A percentile compares a stretch with the other conserved stretches of the same genome.
phyloP scores from a whole-genome alignment of 2,113 vertebrate species.

The Atlantisia rogersi region DNA sequence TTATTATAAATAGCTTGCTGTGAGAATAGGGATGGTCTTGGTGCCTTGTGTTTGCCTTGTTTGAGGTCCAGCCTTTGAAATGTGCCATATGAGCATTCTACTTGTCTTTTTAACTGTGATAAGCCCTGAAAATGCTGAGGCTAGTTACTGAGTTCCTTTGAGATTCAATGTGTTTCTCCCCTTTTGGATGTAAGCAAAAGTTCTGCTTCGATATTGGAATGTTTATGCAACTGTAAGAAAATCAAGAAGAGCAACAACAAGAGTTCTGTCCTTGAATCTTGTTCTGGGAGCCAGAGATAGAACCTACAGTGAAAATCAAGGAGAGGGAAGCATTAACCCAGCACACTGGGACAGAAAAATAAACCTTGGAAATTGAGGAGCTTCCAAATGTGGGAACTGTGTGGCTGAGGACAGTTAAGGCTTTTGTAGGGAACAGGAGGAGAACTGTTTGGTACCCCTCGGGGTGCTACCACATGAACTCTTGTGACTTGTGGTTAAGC shows the following conservation, averaged over 20 bases:
- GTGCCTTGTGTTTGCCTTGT: neutral
- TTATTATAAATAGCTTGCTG: conserved; percentile 58
- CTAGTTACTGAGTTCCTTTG: neutral
- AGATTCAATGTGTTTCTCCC: neutral
- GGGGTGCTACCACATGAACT: neutral
- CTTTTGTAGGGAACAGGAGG: neutral
- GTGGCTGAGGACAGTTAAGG: neutral
- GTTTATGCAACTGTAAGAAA: neutral
- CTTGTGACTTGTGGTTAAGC: neutral
- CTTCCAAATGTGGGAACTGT: neutral
- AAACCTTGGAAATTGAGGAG: neutral
- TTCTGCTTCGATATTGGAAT: neutral
- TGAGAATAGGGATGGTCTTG: neutral
- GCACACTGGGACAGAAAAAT: neutral
- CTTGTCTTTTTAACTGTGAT: neutral
- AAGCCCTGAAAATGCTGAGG: neutral
- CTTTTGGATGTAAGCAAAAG: neutral
- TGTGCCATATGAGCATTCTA: neutral
- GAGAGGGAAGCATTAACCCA: neutral
- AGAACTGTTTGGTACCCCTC: neutral
- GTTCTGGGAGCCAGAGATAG: neutral
- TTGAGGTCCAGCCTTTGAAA: neutral
- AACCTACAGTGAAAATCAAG: accelerated
- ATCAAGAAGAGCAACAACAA: too few relatives aligned
- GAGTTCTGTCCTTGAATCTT: neutral